A percentile compares a stretch with the other conserved stretches of the same genome.
These are phyloP conservation scores for Philantomba maxwellii DNA, from an alignment of 2,113 vertebrate genomes.

Conservation along the genomic window DNA sequence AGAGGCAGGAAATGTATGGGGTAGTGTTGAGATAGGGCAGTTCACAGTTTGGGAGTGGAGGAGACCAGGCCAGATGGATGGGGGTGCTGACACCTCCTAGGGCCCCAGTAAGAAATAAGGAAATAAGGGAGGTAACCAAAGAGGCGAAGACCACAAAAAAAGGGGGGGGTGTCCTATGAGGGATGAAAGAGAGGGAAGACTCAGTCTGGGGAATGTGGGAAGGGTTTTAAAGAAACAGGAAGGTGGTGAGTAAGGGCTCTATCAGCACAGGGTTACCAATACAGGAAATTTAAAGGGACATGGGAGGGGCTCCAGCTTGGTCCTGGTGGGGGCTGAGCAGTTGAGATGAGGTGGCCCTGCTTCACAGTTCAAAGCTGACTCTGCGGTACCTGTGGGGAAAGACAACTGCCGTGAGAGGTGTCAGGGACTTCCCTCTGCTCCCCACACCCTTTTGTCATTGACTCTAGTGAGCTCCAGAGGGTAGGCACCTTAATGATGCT, in stretches of 20 bases:
- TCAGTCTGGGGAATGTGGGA: not conserved
- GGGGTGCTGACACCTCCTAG: not conserved
- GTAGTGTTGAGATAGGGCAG: not conserved
- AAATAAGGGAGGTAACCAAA: not conserved
- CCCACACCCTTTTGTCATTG: fast-evolving
- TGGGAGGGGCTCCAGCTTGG: not conserved
- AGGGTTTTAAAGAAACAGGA: constrained; percentile 17
- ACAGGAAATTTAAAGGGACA: too few relatives aligned
- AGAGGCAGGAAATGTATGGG: not conserved
- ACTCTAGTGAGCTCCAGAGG: not conserved
- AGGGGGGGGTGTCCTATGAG: too few relatives aligned
- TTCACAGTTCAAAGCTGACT: not conserved
- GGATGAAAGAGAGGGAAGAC: not conserved
- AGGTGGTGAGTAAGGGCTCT: not conserved
- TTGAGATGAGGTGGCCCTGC: not conserved
- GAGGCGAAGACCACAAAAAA: not conserved
- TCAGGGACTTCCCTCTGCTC: fast-evolving
- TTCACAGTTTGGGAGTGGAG: not conserved
- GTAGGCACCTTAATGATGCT: fast-evolving
- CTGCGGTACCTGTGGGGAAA: constrained; percentile 19
- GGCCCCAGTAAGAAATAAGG: not conserved
- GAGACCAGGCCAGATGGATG: not conserved
- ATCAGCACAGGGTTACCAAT: not conserved
- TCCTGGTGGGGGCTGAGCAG: not conserved
- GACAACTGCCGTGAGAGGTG: not conserved